phyloP scores from a whole-genome alignment of 2,888 invertebrate species.

The Erebia epiphron region DNA sequence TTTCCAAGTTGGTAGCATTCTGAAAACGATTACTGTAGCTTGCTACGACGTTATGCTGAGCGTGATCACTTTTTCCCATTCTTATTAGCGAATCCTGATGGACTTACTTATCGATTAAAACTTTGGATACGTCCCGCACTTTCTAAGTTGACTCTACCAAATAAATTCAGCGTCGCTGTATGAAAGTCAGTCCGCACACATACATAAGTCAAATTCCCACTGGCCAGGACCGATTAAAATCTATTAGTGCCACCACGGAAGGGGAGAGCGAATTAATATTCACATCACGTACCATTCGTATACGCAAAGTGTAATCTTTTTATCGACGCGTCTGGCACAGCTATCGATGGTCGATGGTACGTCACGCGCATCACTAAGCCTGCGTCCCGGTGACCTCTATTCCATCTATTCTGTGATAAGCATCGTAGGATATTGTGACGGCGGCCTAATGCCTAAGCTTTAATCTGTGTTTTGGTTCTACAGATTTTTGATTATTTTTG shows the following conservation, averaged over 20 bases:
- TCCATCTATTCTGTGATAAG: conserved; percentile 38
- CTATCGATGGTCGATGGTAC: conserved; percentile 57
- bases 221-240: conserved; percentile 74
- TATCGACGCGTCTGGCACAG: conserved; percentile 67
- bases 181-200: conserved; percentile 35
- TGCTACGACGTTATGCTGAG: too few relatives aligned
- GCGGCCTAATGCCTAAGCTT: conserved; percentile 12
- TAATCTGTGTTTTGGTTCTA: conserved; percentile 9
- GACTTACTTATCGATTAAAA: too few relatives aligned
- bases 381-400: conserved; percentile 45
- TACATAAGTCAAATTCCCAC: conserved; percentile 52
- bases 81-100: too few relatives aligned
- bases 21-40: too few relatives aligned
- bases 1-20: too few relatives aligned
- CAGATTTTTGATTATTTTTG: not conserved
- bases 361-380: conserved; percentile 54
- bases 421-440: conserved; percentile 12
- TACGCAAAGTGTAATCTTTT: conserved; percentile 79
- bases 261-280: conserved; percentile 74
- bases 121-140: not conserved
- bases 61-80: too few relatives aligned
- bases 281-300: conserved; percentile 76
- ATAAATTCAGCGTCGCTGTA: conserved; percentile 19
- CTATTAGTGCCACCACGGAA: conserved; percentile 67
- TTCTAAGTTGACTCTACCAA: not conserved